phyloP scores from a whole-genome alignment of 2,797 vertebrate species.

The Antennarius maculatus region DNA sequence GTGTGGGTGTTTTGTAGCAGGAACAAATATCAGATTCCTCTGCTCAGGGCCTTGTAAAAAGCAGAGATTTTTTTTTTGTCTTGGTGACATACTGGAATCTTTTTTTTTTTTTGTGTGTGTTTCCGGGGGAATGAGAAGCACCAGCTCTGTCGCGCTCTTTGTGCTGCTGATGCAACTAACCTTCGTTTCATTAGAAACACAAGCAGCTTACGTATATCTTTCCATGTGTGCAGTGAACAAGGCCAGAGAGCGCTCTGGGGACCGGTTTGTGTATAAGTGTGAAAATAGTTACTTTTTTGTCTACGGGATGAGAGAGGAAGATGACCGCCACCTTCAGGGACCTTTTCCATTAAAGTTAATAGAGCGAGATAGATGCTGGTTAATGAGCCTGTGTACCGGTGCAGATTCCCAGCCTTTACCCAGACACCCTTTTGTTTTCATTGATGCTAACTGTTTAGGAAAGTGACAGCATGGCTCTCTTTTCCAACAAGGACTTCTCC shows the following conservation, averaged over 20 bases:
- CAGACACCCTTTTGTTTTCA: conserved; percentile 40
- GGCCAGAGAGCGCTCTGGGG: conserved; percentile 12
- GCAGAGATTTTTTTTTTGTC: conserved; percentile 8
- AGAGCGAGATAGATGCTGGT: conserved; percentile 46
- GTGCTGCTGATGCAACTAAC: conserved; percentile 21
- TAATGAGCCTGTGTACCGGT: conserved; percentile 46
- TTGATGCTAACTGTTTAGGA: conserved; percentile 10
- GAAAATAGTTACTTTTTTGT: conserved; percentile 32
- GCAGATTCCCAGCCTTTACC: conserved; percentile 16
- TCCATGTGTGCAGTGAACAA: conserved; percentile 29
- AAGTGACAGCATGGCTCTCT: conserved; percentile 22
- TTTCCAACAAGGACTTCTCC: conserved; percentile 15
- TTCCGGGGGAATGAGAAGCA: conserved; percentile 4
- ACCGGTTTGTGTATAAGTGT: conserved; percentile 26
- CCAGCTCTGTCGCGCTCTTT: neutral
- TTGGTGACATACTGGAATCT: conserved; percentile 29
- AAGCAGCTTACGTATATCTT: conserved; percentile 20
- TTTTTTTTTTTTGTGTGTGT: conserved; percentile 10
- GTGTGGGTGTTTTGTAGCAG: conserved; percentile 31
- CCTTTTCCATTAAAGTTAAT: conserved; percentile 44
- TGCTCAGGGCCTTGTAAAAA: conserved; percentile 40
- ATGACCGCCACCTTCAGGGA: conserved; percentile 37
- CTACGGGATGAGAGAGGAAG: conserved; percentile 12
- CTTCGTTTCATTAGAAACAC: conserved; percentile 23
- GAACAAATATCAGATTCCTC: conserved; percentile 36